Evolutionary conservation across 2,797 vertebrate genomes (phyloP), one percentile per base, ranked within the genome.

Genomic region (Sarcoramphus papa): DNA sequence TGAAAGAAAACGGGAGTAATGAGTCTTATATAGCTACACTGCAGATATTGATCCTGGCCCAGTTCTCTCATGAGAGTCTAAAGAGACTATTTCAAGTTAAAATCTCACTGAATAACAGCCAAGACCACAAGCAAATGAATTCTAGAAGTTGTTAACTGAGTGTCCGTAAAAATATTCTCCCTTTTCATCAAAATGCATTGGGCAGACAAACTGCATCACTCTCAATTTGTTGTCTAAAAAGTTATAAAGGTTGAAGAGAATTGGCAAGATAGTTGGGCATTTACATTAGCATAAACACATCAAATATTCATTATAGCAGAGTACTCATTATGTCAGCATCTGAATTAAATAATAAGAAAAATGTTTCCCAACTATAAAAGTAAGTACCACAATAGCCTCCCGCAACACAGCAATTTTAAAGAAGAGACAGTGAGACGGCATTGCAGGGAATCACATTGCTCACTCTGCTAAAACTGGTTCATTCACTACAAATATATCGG

Each of bases 261-360:
- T 57, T 69, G n/a, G 80, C 57, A 84, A 81, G 60, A 62, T 81
- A 87, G 74, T 1, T 87, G 77, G 24, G 92, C 59, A 76, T 94
- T 92, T 87, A 63, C 27, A 93, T 94, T 78, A 94, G 78, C 90
- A 89, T 73, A 90, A 96, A 75, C 86, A 75, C 88, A 96, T 96
- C 93, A 94, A 96, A 97, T 97, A 96, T 95, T 96, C 95, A 97
- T 96, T 92, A 81, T 59, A 93, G 86, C 77, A 5, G 2, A 94
- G 93, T 70, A 93, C 93, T 95, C 92, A 92, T 96, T 95, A 93
- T 96, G 93, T 92, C 96, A 96, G 83, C 54, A 87, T 73, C 86
- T 82, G 88, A 94, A 94, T 93, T 92, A 94, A 96, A 96, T 72
- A 95, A 90, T 72, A 85, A 95, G 92, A 95, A 96, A 84, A 92